Conservation (phyloP, 2,888 invertebrate species). For the Drosophila limbata region DNA sequence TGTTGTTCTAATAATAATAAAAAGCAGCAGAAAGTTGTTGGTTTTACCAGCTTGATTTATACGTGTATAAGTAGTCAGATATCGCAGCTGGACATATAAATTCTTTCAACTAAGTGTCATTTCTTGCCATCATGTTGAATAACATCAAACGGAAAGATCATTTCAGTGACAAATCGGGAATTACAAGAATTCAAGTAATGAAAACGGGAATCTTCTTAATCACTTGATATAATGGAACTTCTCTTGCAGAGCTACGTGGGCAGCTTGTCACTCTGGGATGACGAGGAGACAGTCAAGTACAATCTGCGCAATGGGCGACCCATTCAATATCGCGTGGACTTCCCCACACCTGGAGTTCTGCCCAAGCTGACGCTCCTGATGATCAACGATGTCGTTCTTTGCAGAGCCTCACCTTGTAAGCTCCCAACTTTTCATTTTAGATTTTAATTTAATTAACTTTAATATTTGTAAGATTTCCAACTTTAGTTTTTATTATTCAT, state of each 20-base stretch:
- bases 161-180: conserved; percentile 11
- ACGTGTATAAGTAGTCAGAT: not conserved
- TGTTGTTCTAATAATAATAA: conserved; percentile 25
- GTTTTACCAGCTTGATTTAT: conserved; percentile 47
- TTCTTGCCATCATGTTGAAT: not conserved
- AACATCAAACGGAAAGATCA: not conserved
- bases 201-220: not conserved
- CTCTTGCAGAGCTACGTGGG: conserved; percentile 73
- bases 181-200: not conserved
- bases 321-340: conserved; percentile 87
- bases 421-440: not conserved
- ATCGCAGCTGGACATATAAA: conserved; percentile 16
- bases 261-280: conserved; percentile 61
- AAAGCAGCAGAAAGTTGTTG: conserved; percentile 35
- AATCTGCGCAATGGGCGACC: conserved; percentile 77
- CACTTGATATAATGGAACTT: not conserved
- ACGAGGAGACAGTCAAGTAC: conserved; percentile 60
- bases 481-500: too few species aligned
- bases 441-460: too few species aligned
- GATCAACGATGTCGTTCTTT: conserved; percentile 87
- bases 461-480: too few species aligned
- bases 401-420: conserved; percentile 87
- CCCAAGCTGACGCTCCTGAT: conserved; percentile 87
- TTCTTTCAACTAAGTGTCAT: conserved; percentile 8
- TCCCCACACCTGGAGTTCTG: conserved; percentile 87